Evolutionary conservation across 2,888 invertebrate species (phyloP).

Genomic region (Cryptocheilus praepositus): DNA sequence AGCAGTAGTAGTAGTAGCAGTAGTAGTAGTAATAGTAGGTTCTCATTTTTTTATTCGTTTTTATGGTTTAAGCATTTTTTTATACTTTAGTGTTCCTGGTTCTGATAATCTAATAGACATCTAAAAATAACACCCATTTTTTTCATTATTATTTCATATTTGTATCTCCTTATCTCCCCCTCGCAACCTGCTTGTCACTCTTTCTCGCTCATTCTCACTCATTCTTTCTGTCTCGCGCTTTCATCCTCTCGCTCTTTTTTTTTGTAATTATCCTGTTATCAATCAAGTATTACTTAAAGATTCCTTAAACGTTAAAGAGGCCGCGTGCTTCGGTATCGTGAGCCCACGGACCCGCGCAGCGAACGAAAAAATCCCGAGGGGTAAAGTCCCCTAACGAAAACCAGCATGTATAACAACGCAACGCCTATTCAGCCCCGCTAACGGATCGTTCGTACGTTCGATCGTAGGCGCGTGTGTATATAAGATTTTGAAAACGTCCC

Average conservation of each 20-base stretch:
- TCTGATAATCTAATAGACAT: slow-evolving; percentile 75
- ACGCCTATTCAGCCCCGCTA: no score
- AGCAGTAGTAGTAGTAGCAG: slow-evolving; percentile 33
- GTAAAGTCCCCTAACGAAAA: no score
- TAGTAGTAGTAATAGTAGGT: slow-evolving; percentile 53
- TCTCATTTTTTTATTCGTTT: slow-evolving; percentile 59
- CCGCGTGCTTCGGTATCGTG: slow-evolving; percentile 31
- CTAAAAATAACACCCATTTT: slow-evolving; percentile 75
- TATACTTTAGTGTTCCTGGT: slow-evolving; percentile 75
- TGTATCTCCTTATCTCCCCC: slow-evolving; percentile 52
- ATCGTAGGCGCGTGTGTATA: neutral
- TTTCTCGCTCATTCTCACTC: neutral
- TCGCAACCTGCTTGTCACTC: neutral
- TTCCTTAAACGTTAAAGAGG: slow-evolving; percentile 64
- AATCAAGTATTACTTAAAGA: slow-evolving; percentile 63
- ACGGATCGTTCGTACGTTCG: neutral
- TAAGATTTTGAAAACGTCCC: no score
- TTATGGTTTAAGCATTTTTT: slow-evolving; percentile 61
- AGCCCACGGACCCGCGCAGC: slow-evolving; percentile 33
- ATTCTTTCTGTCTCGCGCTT: slow-evolving; percentile 4
- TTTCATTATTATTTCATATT: slow-evolving; percentile 70
- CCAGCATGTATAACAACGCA: no score
- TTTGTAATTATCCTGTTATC: slow-evolving; percentile 47
- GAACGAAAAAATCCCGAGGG: neutral
- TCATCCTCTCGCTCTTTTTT: slow-evolving; percentile 20